These are phyloP conservation scores for Amaurobius ferox DNA, from an alignment of 2,888 invertebrate genomes.

Conservation along the genomic window DNA sequence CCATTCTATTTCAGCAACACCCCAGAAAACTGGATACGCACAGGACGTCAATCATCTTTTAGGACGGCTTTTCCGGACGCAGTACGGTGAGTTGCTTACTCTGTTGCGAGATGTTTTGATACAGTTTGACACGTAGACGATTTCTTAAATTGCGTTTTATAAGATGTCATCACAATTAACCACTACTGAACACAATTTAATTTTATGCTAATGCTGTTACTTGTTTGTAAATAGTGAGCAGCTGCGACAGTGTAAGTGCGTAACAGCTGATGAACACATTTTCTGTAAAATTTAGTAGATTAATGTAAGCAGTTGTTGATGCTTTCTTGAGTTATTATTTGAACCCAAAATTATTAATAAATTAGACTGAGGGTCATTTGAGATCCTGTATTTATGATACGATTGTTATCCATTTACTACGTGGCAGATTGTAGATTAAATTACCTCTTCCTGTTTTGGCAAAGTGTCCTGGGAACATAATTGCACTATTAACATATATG, in stretches of 20 bases:
- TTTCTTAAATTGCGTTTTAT: conserved; percentile 33
- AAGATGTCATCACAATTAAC: neutral
- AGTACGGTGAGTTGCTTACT: conserved; percentile 68
- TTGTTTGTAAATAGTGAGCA: neutral
- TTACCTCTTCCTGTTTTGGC: conserved; percentile 13
- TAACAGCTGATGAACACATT: neutral
- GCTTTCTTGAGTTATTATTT: neutral
- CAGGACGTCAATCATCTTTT: conserved; percentile 56
- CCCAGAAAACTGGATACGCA: conserved; percentile 71
- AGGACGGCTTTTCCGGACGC: conserved; percentile 73
- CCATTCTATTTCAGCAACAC: conserved; percentile 43
- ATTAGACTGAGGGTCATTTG: neutral
- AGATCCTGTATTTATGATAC: neutral
- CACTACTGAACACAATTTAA: too few species aligned
- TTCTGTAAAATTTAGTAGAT: neutral
- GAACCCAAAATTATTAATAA: neutral
- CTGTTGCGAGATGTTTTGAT: conserved; percentile 63
- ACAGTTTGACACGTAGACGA: conserved; percentile 70
- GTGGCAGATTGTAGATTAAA: conserved; percentile 16
- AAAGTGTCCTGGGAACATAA: neutral
- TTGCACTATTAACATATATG: too few species aligned
- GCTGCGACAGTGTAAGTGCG: conserved; percentile 7
- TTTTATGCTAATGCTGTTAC: neutral
- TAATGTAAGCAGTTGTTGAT: neutral
- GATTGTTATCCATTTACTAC: neutral